A percentile compares a stretch with the other conserved stretches of the same genome.
These are phyloP conservation scores for Agrenia bidenticulata DNA, from an alignment of 2,888 invertebrate species.

Conservation along the genomic window DNA sequence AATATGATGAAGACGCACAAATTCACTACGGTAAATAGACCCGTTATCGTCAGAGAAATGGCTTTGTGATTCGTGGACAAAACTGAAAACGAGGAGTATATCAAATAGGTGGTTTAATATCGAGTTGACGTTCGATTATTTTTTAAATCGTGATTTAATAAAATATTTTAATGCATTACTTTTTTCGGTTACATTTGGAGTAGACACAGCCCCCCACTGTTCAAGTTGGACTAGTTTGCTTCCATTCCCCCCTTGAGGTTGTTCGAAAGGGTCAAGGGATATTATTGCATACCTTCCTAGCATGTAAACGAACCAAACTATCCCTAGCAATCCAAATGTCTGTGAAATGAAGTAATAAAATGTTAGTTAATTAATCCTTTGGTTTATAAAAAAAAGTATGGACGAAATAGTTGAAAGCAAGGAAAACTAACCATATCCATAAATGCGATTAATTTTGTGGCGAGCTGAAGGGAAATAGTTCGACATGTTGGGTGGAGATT, in stretches of 20 bases:
- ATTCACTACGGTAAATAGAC: constrained; percentile 37
- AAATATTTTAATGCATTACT: too few relatives aligned
- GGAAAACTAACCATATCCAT: constrained; percentile 41
- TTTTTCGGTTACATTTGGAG: background rate
- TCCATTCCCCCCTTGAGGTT: constrained; percentile 1
- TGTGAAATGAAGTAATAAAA: constrained; percentile 9
- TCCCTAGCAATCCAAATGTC: constrained; percentile 41
- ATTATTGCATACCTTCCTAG: constrained; percentile 36
- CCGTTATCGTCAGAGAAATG: constrained; percentile 38
- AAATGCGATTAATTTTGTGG: constrained; percentile 38
- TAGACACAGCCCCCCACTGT: constrained; percentile 3
- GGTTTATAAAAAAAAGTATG: background rate
- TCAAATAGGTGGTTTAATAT: too few relatives aligned
- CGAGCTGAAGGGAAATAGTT: constrained; percentile 25
- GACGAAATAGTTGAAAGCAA: background rate
- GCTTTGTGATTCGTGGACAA: constrained; percentile 39
- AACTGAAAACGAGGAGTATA: too few relatives aligned
- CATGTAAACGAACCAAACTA: constrained; percentile 45
- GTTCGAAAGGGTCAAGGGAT: constrained; percentile 44
- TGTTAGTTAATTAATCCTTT: background rate
- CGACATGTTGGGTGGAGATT: constrained; percentile 36
- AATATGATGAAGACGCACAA: constrained; percentile 32
- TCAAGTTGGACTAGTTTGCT: background rate
- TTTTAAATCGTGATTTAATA: too few relatives aligned
- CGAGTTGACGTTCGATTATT: too few relatives aligned